phyloP scores from a whole-genome alignment of 2,113 vertebrate genomes.

The Seriola dumerili region DNA sequence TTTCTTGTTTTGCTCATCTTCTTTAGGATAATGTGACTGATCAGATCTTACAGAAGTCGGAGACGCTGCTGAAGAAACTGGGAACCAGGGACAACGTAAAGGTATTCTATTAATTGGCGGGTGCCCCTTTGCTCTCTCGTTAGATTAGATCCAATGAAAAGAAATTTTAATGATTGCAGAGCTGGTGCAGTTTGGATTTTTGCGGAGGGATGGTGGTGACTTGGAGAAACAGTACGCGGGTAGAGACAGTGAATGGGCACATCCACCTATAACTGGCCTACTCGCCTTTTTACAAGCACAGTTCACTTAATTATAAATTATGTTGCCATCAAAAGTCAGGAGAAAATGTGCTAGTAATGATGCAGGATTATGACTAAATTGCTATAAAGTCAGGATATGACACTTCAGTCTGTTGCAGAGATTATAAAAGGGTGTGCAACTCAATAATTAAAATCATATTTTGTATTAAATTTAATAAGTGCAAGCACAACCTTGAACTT shows the following conservation, averaged over 20 bases:
- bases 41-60: slow-evolving; percentile 66
- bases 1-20: slow-evolving; percentile 55
- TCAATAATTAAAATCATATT: slow-evolving; percentile 2
- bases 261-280: neutral
- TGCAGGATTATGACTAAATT: neutral
- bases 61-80: slow-evolving; percentile 89
- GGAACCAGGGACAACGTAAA: slow-evolving; percentile 93
- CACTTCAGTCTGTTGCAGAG: neutral
- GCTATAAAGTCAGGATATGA: neutral
- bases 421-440: neutral
- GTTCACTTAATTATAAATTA: neutral
- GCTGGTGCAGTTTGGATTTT: neutral
- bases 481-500: neutral
- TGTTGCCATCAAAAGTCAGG: neutral
- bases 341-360: neutral
- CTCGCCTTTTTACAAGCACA: neutral
- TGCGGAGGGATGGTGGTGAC: neutral
- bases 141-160: neutral
- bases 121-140: neutral
- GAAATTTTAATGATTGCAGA: slow-evolving; percentile 11
- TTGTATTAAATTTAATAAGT: neutral
- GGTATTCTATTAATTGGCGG: slow-evolving; percentile 80
- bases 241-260: neutral
- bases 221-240: neutral
- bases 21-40: slow-evolving; percentile 77